phyloP scores from a whole-genome alignment of 2,797 vertebrate genomes.

The Megaceryle alcyon region DNA sequence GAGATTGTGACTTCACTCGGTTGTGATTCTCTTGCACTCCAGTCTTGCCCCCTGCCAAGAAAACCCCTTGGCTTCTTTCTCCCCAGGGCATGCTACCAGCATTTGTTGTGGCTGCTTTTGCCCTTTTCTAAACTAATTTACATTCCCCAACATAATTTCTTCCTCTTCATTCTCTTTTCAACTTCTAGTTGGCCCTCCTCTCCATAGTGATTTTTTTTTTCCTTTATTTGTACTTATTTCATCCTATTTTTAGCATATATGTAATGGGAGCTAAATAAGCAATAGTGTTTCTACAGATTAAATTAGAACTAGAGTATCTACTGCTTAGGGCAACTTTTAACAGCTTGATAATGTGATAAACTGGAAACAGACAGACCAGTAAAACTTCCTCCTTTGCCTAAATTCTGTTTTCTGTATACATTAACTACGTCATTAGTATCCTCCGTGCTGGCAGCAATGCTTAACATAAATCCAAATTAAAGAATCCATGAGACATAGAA shows the following conservation, averaged over 20 bases:
- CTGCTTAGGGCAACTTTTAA: constrained; percentile 41
- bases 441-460: constrained; percentile 2
- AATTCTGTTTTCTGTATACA: constrained; percentile 3
- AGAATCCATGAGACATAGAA: neutral
- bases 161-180: neutral
- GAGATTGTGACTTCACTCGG: neutral
- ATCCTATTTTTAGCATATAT: constrained; percentile 4
- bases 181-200: neutral
- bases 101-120: neutral
- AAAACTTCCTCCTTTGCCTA: constrained; percentile 23
- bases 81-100: neutral
- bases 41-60: neutral
- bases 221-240: neutral
- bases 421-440: constrained; percentile 23
- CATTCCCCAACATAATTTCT: neutral
- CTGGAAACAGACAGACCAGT: constrained; percentile 41
- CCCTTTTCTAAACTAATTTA: neutral
- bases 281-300: neutral
- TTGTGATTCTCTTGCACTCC: neutral
- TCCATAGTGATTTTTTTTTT: neutral
- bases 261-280: neutral
- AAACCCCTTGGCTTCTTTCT: neutral
- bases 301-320: constrained; percentile 30
- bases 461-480: constrained; percentile 30
- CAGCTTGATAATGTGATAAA: constrained; percentile 57